Evolutionary conservation across 37 sponge, comb jelly and placozoan genomes (phyloP).

Genomic region (Haliclona indistincta): DNA sequence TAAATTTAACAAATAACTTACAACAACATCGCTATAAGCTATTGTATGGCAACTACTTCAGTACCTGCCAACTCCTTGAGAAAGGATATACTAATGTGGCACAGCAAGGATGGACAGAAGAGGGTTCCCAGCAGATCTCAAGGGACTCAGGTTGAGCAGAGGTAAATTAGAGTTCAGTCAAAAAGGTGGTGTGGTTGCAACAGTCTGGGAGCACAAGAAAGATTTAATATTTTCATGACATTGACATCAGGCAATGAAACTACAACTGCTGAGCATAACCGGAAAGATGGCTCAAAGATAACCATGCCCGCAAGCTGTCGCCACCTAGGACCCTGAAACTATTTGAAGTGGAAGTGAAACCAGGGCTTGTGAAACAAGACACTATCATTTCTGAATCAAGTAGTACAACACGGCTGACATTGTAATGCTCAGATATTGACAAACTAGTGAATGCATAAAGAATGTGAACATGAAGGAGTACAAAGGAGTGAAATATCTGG

Average conservation of each 20-base stretch:
- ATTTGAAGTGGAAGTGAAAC: too few species aligned
- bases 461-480: too few species aligned
- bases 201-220: constrained; percentile 15
- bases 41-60: constrained; percentile 40
- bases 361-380: too few species aligned
- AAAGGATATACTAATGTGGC: constrained; percentile 16
- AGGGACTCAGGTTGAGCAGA: neutral
- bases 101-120: constrained; percentile 13
- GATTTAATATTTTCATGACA: neutral
- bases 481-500: too few species aligned
- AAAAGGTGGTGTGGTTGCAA: neutral
- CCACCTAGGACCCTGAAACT: neutral
- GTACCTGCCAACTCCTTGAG: neutral
- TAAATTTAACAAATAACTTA: constrained; percentile 8
- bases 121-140: constrained; percentile 27
- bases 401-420: too few species aligned
- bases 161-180: neutral
- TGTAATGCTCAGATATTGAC: too few species aligned
- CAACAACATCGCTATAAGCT: constrained; percentile 12
- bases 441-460: too few species aligned
- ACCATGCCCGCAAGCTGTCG: neutral
- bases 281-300: neutral
- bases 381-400: too few species aligned
- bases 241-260: neutral
- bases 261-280: neutral